Evolutionary conservation across 1,140 invertebrate species (phyloP), one percentile per base, ranked within the genome.

Genomic region (Hylaeus anthracinus): DNA sequence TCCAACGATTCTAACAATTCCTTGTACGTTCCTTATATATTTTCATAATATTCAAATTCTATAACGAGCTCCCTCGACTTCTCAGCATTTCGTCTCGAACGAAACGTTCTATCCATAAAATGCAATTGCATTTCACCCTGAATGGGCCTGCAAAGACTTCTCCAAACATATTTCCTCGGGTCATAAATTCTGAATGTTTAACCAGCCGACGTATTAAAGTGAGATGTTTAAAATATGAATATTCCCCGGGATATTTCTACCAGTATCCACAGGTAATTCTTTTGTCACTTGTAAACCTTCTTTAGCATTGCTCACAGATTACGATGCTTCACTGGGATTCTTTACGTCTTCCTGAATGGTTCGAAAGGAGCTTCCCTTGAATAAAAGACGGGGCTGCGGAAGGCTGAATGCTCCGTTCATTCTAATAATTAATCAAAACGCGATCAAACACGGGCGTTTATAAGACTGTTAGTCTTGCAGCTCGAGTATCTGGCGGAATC

Each of bases 381-480:
- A 65, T 43, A 37, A 48, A 41, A 5, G 1, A 45, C 39, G 48
- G 12, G 10, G 3, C 26, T 8, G 9, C 9, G 6, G n/a, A 8
- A 0, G n/a, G n/a, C 37, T 72, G 15, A 43, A 63, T 45, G 51
- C 12, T 12, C n/a, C 55, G 37, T 14, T 26, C 53, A 12, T 55
- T 12, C 45, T 41, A 58, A 72, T 79, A 65, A 79, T 79, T 79
- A 72, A 71, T 71, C 58, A 53, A 14, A 64, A 56, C 43, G 15
- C 26, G 12, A 14, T 12, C 3, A 48, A 64, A 39, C 45, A 37
- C 14, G 5, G 1, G 5, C 5, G n/a, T 15, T n/a, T 48, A 12
- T 8, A 5, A 56, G 61, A 53, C 12, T 37, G 37, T 51, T 51
- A 37, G 6, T 5, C 65, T 37, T n/a, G 5, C 5, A 66, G 45